Evolutionary conservation across 1,140 invertebrate genomes (phyloP).

Genomic region (Pachypeltis micranthus): DNA sequence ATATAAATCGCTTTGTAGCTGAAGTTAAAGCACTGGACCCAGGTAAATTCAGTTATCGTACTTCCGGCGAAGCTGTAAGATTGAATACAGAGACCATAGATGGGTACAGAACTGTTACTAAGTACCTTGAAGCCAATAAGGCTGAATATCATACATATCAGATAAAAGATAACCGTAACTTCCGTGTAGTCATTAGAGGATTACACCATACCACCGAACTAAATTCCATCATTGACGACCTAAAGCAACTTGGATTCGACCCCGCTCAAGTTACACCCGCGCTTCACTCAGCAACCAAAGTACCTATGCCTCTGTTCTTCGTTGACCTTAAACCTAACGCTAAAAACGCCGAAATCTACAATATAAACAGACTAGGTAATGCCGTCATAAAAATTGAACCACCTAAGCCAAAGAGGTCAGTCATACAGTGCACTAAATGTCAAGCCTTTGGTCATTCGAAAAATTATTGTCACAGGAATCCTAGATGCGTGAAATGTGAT

Average conservation of each 20-base stretch:
- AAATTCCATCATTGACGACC: background rate
- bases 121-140: too few species aligned
- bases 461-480: background rate
- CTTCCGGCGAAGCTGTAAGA: too few species aligned
- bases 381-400: slow-evolving; percentile 7
- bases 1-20: too few species aligned
- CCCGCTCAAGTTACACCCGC: background rate
- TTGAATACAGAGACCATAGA: too few species aligned
- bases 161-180: background rate
- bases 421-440: slow-evolving; percentile 8
- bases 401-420: background rate
- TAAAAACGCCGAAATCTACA: slow-evolving; percentile 4
- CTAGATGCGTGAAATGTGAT: slow-evolving; percentile 4
- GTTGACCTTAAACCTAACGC: slow-evolving; percentile 4
- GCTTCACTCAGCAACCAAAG: slow-evolving; percentile 1
- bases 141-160: too few species aligned
- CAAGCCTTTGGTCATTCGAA: slow-evolving; percentile 5
- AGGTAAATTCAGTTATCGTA: too few species aligned
- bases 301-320: slow-evolving; percentile 2
- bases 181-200: background rate
- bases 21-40: too few species aligned
- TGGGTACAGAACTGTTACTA: too few species aligned
- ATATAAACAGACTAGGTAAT: background rate
- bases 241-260: background rate
- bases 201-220: background rate